A percentile compares a stretch with the other conserved stretches of the same genome.
These are phyloP conservation scores for Trachymyrmex cornetzi DNA, from an alignment of 1,140 invertebrate species.

Conservation along the genomic window DNA sequence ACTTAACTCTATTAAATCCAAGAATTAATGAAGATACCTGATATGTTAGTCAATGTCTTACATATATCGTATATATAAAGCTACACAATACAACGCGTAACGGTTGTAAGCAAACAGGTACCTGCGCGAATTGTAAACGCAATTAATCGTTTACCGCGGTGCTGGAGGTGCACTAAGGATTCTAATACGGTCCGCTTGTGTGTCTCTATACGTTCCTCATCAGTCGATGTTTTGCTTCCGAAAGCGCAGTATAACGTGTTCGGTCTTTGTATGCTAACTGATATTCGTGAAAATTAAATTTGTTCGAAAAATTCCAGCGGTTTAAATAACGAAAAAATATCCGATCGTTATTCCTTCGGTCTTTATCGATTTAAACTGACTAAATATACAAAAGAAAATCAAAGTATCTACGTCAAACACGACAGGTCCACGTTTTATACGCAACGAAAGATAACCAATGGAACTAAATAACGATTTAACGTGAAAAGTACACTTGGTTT, in stretches of 20 bases:
- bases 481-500: background rate
- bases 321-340: background rate
- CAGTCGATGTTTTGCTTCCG: slow-evolving; percentile 32
- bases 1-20: slow-evolving; percentile 9
- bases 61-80: too few relatives aligned
- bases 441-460: slow-evolving; percentile 4
- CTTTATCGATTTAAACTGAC: background rate
- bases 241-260: background rate
- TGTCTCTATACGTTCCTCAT: slow-evolving; percentile 47
- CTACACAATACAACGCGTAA: background rate
- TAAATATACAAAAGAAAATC: background rate
- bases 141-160: slow-evolving; percentile 56
- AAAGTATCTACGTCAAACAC: background rate
- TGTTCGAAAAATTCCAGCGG: background rate
- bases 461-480: slow-evolving; percentile 25
- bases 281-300: background rate
- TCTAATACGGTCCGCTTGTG: slow-evolving; percentile 50
- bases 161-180: slow-evolving; percentile 32
- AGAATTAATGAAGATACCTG: slow-evolving; percentile 39
- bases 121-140: slow-evolving; percentile 50
- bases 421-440: background rate
- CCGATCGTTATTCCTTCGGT: background rate
- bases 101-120: slow-evolving; percentile 32
- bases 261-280: background rate
- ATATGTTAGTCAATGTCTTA: slow-evolving; percentile 35